Percentiles rank a stretch among this genome's conserved stretches.
Evolutionary conservation across 2,888 invertebrate species (phyloP).

Genomic region (Cheilosia pagana): DNA sequence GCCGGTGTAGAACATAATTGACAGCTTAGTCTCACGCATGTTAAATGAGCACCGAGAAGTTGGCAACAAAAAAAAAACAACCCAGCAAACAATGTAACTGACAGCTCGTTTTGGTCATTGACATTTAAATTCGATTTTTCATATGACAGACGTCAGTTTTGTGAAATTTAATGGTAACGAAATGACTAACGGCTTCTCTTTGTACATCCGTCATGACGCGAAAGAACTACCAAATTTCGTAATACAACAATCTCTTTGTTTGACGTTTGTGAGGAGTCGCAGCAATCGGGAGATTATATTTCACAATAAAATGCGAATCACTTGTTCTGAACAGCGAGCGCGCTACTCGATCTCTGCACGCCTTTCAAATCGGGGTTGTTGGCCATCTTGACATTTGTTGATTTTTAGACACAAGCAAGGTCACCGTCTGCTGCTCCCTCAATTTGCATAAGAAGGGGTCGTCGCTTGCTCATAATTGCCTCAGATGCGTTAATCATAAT

Average conservation of each 20-base stretch:
- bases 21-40: slow-evolving; percentile 48
- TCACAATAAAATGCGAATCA: slow-evolving; percentile 43
- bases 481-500: slow-evolving; percentile 67
- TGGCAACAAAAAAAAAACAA: neutral
- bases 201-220: slow-evolving; percentile 33
- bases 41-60: slow-evolving; percentile 34
- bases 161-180: slow-evolving; percentile 34
- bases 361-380: slow-evolving; percentile 37
- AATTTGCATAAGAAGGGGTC: neutral
- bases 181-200: slow-evolving; percentile 29
- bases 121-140: slow-evolving; percentile 43
- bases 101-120: slow-evolving; percentile 42
- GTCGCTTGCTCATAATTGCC: slow-evolving; percentile 37
- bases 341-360: slow-evolving; percentile 9
- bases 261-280: slow-evolving; percentile 25
- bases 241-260: slow-evolving; percentile 31
- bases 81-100: neutral
- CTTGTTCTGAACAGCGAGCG: neutral
- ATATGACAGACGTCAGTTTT: slow-evolving; percentile 26
- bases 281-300: slow-evolving; percentile 42
- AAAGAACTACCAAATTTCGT: slow-evolving; percentile 42
- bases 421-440: slow-evolving; percentile 29
- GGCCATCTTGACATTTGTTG: slow-evolving; percentile 49
- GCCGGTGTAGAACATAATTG: slow-evolving; percentile 50
- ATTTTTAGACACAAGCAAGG: slow-evolving; percentile 41